Conservation (phyloP, 2,888 invertebrate genomes). For the Tineola bisselliella region DNA sequence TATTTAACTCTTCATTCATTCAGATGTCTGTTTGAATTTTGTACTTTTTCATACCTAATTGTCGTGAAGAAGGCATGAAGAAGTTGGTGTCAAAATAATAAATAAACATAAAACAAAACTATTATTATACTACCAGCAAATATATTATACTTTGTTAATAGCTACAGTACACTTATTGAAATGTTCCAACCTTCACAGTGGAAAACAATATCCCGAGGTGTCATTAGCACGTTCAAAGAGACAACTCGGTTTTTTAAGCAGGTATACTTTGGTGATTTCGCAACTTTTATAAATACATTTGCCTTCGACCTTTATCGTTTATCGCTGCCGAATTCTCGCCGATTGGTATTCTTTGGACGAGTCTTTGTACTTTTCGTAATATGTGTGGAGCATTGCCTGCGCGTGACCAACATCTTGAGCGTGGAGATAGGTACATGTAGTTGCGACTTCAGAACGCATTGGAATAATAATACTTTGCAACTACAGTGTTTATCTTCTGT, state of each 20-base stretch:
- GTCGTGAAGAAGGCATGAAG: too few relatives aligned
- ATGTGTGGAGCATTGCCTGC: conserved; percentile 16
- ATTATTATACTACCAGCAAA: too few relatives aligned
- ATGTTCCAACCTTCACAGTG: conserved; percentile 44
- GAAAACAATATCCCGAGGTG: conserved; percentile 33
- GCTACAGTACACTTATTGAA: conserved; percentile 16
- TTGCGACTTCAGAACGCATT: neutral
- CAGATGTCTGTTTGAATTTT: too few relatives aligned
- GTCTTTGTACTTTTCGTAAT: conserved; percentile 53
- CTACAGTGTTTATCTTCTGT: neutral
- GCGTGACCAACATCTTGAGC: conserved; percentile 13
- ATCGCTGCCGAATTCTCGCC: conserved; percentile 52
- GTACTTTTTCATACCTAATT: too few relatives aligned
- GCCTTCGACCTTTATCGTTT: conserved; percentile 58
- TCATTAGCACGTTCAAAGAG: conserved; percentile 60
- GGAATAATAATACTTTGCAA: conserved; percentile 7
- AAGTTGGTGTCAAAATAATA: too few relatives aligned
- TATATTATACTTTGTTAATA: too few relatives aligned
- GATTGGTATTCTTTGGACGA: conserved; percentile 60
- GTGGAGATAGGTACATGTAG: neutral
- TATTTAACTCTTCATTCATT: too few relatives aligned
- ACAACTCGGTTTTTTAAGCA: conserved; percentile 49
- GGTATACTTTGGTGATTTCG: conserved; percentile 35
- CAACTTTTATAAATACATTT: conserved; percentile 62
- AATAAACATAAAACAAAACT: too few relatives aligned